Evolutionary conservation across 2,888 invertebrate species (phyloP), one percentile per base, ranked within the genome.

Genomic region (Capitulum mitella): DNA sequence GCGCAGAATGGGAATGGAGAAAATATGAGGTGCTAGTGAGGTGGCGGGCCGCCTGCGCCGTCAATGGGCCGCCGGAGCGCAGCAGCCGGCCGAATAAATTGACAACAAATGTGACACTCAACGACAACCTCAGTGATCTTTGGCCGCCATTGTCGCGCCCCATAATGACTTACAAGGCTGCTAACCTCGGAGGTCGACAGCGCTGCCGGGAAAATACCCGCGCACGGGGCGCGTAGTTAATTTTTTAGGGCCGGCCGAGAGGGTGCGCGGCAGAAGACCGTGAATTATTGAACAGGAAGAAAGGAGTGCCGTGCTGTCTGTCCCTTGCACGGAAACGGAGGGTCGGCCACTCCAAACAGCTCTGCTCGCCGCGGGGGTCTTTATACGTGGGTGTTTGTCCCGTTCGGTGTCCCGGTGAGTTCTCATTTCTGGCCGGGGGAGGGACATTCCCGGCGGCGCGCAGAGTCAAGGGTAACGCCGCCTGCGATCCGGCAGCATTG

Each of bases 11-110:
- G 37, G 26, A 26, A 70, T 70, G 37, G 70, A 70, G 70, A 70
- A 70, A 40, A 40, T 70, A 70, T 70, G 70, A 70, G 70, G 70
- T 70, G 70, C 70, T 70, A 70, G 70, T 70, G 70, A 70, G 70
- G 70, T 70, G 70, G 40, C 70, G 58, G 26, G 70, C 26, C 5
- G 26, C 12, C 19, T 1, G 0, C 19, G 6, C 34, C 22, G 34
- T 70, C 37, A 70, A 70, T 70, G 70, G 70, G 14, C 6, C 70
- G 8, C 26, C 34, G 64, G 19, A 37, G 40, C 34, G 16, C 70
- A 6, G 40, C 70, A 22, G 70, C 40, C 37, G 70, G 37, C 37
- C 70, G 70, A 70, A 70, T 70, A 70, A 70, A 70, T 70, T 70
- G 70, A 70, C 70, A 70, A 70, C 70, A 70, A 70, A 70, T 70